phyloP scores from a whole-genome alignment of 1,140 invertebrate species.

The Bombus waltoni region DNA sequence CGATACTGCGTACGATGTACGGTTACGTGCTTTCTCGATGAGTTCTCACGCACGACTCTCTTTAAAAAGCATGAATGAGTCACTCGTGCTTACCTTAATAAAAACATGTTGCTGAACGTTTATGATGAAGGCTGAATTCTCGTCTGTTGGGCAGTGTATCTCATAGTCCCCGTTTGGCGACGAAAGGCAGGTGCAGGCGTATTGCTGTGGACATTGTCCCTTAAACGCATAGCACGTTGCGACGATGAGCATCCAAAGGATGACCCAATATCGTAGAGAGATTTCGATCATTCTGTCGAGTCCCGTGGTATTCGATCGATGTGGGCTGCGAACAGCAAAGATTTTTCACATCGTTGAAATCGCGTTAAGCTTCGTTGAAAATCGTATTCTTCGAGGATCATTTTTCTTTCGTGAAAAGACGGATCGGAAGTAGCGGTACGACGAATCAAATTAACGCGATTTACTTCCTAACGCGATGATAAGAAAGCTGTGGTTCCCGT shows the following conservation, averaged over 20 bases:
- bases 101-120: conserved; percentile 49
- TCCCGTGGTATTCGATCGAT: not conserved
- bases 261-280: not conserved
- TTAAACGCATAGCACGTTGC: not conserved
- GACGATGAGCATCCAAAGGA: not conserved
- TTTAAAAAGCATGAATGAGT: conserved; percentile 6
- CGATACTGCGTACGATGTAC: not conserved
- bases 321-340: not conserved
- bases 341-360: not conserved
- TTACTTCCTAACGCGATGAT: not conserved
- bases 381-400: too few species aligned
- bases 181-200: conserved; percentile 17
- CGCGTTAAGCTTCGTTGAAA: not conserved
- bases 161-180: conserved; percentile 11
- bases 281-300: conserved; percentile 16
- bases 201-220: conserved; percentile 30
- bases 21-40: not conserved
- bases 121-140: conserved; percentile 49
- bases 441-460: not conserved
- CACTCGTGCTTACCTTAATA: conserved; percentile 45
- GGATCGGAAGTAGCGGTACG: not conserved
- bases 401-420: too few species aligned
- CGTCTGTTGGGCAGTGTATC: conserved; percentile 44
- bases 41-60: not conserved
- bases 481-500: not conserved